phyloP scores from a whole-genome alignment of 2,113 vertebrate genomes.

The Antechinus flavipes region DNA sequence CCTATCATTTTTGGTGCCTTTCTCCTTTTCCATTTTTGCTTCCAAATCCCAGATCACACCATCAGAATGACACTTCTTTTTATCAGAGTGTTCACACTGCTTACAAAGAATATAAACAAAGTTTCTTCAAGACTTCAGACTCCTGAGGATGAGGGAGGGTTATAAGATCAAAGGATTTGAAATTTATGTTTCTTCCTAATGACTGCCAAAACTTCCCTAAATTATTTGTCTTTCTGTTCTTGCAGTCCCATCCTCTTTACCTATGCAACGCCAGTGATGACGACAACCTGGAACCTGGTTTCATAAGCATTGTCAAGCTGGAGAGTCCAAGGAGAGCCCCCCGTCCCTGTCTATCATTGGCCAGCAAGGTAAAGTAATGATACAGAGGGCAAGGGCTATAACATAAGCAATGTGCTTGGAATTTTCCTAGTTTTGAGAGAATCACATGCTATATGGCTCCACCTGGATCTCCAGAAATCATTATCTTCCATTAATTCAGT shows the following conservation, averaged over 20 bases:
- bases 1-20: not conserved
- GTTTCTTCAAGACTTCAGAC: not conserved
- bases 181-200: not conserved
- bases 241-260: slow-evolving; percentile 96
- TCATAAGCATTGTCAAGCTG: slow-evolving; percentile 98
- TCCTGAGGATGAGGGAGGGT: too few relatives aligned
- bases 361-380: slow-evolving; percentile 90
- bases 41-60: not conserved
- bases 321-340: slow-evolving; percentile 91
- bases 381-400: not conserved
- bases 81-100: not conserved
- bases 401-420: not conserved
- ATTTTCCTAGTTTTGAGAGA: not conserved
- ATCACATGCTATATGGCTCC: not conserved
- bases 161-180: not conserved
- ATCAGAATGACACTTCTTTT: not conserved
- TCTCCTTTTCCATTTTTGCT: not conserved
- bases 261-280: slow-evolving; percentile 98
- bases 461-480: not conserved
- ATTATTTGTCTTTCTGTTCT: slow-evolving; percentile 66
- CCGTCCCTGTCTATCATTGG: slow-evolving; percentile 92
- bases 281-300: slow-evolving; percentile 92
- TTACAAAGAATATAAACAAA: not conserved
- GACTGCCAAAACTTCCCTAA: slow-evolving; percentile 47
- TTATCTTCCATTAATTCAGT: not conserved